A percentile compares a stretch with the other conserved stretches of the same genome.
Conservation (phyloP, 2,888 invertebrate genomes). For the Pelosia muscerda region DNA sequence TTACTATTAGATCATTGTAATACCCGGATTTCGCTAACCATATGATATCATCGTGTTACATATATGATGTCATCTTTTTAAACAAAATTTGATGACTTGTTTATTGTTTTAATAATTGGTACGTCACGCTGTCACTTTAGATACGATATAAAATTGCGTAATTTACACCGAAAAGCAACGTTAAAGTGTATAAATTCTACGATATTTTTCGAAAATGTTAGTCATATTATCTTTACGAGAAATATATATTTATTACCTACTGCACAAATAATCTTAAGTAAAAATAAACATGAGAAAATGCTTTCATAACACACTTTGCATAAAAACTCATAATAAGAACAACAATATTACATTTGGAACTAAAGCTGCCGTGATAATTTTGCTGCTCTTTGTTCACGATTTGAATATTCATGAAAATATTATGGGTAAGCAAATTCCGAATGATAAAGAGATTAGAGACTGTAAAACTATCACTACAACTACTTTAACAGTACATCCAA, state of each 20-base stretch:
- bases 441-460: background rate
- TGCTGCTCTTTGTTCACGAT: background rate
- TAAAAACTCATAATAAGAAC: conserved; percentile 12
- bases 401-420: conserved; percentile 19
- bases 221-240: background rate
- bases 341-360: conserved; percentile 14
- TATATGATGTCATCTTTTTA: too few relatives aligned
- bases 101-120: too few relatives aligned
- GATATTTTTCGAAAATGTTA: background rate
- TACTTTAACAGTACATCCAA: background rate
- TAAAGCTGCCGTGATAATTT: conserved; percentile 15
- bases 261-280: conserved; percentile 8
- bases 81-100: too few relatives aligned
- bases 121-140: too few relatives aligned
- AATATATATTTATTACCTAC: background rate
- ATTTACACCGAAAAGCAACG: too few relatives aligned
- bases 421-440: background rate
- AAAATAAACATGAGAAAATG: conserved; percentile 7
- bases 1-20: too few relatives aligned
- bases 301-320: conserved; percentile 9
- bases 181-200: too few relatives aligned
- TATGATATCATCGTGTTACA: too few relatives aligned
- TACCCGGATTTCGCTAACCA: too few relatives aligned
- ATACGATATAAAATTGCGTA: too few relatives aligned
- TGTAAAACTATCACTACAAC: background rate